These are phyloP conservation scores for Caenorhabditis inopinata DNA, from an alignment of 1,140 invertebrate species.

Conservation along the genomic window DNA sequence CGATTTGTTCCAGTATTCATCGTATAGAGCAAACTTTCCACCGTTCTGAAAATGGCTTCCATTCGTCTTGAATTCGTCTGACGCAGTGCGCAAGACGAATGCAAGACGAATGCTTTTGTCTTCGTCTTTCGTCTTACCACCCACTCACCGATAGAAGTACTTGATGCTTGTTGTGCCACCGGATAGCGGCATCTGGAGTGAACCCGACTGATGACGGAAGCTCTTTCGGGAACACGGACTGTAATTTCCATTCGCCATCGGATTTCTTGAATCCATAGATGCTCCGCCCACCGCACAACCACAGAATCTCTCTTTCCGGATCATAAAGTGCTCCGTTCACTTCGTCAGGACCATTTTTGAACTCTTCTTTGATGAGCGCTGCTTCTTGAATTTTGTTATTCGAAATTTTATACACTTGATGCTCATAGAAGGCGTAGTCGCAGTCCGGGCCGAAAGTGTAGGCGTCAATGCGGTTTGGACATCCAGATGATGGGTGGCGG, in stretches of 20 bases:
- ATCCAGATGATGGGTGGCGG: not conserved
- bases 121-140: too few species aligned
- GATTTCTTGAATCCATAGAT: constrained; percentile 22
- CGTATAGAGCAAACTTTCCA: constrained; percentile 39
- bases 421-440: not conserved
- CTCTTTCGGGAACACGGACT: constrained; percentile 31
- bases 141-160: constrained; percentile 24
- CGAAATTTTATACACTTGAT: not conserved
- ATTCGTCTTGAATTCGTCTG: not conserved
- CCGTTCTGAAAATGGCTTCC: constrained; percentile 24
- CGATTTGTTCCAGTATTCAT: constrained; percentile 46
- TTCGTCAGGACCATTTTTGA: not conserved
- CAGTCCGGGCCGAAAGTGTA: not conserved
- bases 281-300: constrained; percentile 8
- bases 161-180: constrained; percentile 42
- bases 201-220: constrained; percentile 27
- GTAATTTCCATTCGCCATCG: not conserved
- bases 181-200: constrained; percentile 23
- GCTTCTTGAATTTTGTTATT: not conserved
- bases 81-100: too few species aligned
- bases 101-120: not conserved
- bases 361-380: not conserved
- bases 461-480: constrained; percentile 28
- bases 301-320: constrained; percentile 20
- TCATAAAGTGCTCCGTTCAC: constrained; percentile 40